phyloP scores from a whole-genome alignment of 2,797 vertebrate species.

The Eleutherodactylus coqui region DNA sequence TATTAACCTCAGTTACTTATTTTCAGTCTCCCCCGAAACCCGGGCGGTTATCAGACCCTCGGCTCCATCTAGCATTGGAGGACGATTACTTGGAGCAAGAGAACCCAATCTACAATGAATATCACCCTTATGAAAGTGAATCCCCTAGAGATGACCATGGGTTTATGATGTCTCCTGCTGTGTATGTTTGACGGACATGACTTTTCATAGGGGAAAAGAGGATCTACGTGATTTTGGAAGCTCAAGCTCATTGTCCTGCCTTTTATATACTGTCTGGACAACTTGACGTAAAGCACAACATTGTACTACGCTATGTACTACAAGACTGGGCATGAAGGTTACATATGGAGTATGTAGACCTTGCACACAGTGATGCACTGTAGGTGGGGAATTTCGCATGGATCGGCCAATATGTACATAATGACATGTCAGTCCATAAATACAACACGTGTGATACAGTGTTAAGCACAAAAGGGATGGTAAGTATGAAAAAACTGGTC shows the following conservation, averaged over 20 bases:
- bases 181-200: slow-evolving; percentile 68
- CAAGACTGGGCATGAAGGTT: background rate
- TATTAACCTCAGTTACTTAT: background rate
- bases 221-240: background rate
- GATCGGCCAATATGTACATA: background rate
- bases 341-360: background rate
- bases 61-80: slow-evolving; percentile 56
- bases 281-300: background rate
- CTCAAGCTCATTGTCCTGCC: background rate
- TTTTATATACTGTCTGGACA: background rate
- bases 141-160: slow-evolving; percentile 66
- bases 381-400: background rate
- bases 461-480: slow-evolving; percentile 17
- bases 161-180: slow-evolving; percentile 74
- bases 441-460: background rate
- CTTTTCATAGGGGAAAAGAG: background rate
- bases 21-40: slow-evolving; percentile 69
- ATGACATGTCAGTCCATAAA: background rate
- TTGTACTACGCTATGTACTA: background rate
- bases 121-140: slow-evolving; percentile 63
- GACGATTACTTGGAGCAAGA: slow-evolving; percentile 72
- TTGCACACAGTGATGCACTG: background rate
- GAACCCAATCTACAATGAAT: slow-evolving; percentile 72
- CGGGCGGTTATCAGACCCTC: slow-evolving; percentile 67
- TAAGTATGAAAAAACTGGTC: background rate